phyloP scores from a whole-genome alignment of 2,113 vertebrate genomes.

The Datnioides undecimradiatus region DNA sequence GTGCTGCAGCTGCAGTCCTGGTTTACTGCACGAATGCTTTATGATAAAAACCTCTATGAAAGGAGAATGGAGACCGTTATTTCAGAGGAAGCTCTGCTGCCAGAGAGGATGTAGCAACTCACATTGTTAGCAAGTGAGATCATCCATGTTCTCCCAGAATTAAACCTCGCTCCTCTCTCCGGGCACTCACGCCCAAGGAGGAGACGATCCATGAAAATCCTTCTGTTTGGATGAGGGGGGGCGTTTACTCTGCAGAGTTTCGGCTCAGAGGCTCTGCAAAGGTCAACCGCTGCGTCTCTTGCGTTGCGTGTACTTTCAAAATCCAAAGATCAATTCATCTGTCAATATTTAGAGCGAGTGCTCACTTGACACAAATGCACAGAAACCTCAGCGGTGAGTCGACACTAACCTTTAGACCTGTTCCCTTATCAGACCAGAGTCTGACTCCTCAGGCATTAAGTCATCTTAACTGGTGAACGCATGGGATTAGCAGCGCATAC shows the following conservation, averaged over 20 bases:
- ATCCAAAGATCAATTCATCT: conserved; percentile 22
- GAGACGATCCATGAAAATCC: conserved; percentile 10
- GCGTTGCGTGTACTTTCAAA: background rate
- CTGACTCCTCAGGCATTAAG: conserved; percentile 5
- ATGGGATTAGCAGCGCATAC: background rate
- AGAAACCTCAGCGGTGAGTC: background rate
- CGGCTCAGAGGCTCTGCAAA: background rate
- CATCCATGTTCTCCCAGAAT: conserved; percentile 60
- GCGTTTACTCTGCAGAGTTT: background rate
- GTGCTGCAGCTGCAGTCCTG: background rate
- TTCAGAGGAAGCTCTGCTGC: conserved; percentile 56
- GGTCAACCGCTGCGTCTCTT: background rate
- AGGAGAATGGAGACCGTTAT: conserved; percentile 51
- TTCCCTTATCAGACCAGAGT: conserved; percentile 31
- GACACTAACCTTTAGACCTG: conserved; percentile 36
- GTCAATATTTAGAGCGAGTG: conserved; percentile 11
- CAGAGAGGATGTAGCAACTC: conserved; percentile 62
- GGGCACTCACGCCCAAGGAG: conserved; percentile 20
- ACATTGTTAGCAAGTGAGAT: conserved; percentile 71
- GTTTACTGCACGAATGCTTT: conserved; percentile 9
- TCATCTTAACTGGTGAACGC: conserved; percentile 5
- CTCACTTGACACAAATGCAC: background rate
- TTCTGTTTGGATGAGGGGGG: conserved; percentile 26
- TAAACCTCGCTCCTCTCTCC: conserved; percentile 19
- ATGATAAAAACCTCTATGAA: conserved; percentile 24